A percentile compares a stretch with the other conserved stretches of the same genome.
Conservation (phyloP, 1,140 invertebrate genomes). For the Platorchestia sp. region DNA sequence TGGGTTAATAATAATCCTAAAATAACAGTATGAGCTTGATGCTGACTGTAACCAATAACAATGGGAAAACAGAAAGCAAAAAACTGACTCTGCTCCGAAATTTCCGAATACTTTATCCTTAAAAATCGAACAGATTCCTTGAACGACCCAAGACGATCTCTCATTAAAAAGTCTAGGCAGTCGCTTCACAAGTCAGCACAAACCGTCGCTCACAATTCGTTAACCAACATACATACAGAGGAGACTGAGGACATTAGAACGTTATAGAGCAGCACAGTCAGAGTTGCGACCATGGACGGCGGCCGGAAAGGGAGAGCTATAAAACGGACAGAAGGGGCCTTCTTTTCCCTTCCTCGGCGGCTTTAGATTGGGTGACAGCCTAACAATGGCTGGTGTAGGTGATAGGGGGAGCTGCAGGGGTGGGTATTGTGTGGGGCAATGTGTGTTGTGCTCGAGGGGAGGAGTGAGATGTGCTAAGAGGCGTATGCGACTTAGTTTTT, state of each 20-base stretch:
- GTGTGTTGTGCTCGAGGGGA: not conserved
- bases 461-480: not conserved
- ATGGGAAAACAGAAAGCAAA: not conserved
- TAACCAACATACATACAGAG: not conserved
- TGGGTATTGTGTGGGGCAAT: not conserved
- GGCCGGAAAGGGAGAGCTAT: not conserved
- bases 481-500: no score
- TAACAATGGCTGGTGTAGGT: not conserved
- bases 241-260: not conserved
- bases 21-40: not conserved
- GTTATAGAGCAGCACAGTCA: not conserved
- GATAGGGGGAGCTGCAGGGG: not conserved
- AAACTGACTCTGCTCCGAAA: no score
- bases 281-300: not conserved
- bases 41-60: not conserved
- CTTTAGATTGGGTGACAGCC: constrained; percentile 6
- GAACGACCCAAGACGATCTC: not conserved
- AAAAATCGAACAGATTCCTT: not conserved
- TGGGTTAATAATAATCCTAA: not conserved
- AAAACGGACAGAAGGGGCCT: constrained; percentile 5
- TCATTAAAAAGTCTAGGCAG: not conserved
- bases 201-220: not conserved
- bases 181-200: not conserved
- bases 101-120: not conserved
- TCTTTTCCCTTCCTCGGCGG: not conserved